Evolutionary conservation across 2,888 invertebrate species (phyloP), one percentile per base, ranked within the genome.

Genomic region (Phyllotreta cruciferae): DNA sequence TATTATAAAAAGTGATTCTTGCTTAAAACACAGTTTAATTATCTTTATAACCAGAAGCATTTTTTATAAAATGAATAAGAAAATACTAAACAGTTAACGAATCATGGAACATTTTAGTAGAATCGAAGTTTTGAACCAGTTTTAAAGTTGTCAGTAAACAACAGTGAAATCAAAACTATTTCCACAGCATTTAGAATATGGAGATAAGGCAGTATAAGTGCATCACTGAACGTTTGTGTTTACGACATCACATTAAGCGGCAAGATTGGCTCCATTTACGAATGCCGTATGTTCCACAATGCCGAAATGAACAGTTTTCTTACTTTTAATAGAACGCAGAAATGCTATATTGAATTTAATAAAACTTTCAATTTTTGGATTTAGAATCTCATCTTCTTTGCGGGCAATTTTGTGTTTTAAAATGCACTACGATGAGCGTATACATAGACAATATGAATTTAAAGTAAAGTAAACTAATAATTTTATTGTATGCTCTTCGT

Each of bases 391-490:
- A n/a, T n/a, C 24, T 24, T 24, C 24, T 24, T 24, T 24, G 4
- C 24, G 4, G 24, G 4, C 24, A 24, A 24, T 24, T 24, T 24
- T 24, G 24, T 24, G 24, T 24, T 24, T 24, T 24, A 24, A 24
- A 24, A 24, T 24, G 24, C 24, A 24, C 4, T 24, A 24, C 4
- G 24, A 24, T 4, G 24, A 24, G 24, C 24, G 24, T 24, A 4
- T n/a, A n/a, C n/a, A 34, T 35, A 11, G 6, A n/a, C 49, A n/a
- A 49, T 35, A 7, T 49, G 11, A 60, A 60, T 52, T 60, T 39
- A n/a, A 24, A 45, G 54, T 52, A 11, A 54, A 54, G 10, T n/a
- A 45, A 54, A 45, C 60, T 47, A 37, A 45, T 45, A 45, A 60
- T 45, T 54, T 14, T 37, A 45, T 45, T 54, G 14, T 37, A 45